These are phyloP conservation scores for Cremastinae sp. DNA, from an alignment of 2,888 invertebrate genomes.

Conservation along the genomic window DNA sequence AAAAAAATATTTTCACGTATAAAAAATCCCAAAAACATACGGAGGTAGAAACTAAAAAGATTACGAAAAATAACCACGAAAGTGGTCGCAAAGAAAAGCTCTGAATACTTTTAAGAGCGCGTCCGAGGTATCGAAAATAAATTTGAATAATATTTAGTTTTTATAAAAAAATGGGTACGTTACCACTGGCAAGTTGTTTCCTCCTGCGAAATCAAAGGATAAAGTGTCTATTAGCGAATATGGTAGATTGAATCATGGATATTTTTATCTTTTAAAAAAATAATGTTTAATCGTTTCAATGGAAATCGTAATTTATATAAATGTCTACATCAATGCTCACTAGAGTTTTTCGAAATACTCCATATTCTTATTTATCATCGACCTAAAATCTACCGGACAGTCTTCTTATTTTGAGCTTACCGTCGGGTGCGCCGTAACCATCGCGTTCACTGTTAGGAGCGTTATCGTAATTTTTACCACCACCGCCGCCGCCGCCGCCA, in stretches of 20 bases:
- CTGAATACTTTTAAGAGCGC: conserved; percentile 50
- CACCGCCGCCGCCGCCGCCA: conserved; percentile 65
- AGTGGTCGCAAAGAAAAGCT: background rate
- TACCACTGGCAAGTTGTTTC: conserved; percentile 80
- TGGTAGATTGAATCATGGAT: background rate
- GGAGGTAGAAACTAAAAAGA: background rate
- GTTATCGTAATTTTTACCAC: conserved; percentile 76
- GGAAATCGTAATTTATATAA: too few species aligned
- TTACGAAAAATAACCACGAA: too few species aligned
- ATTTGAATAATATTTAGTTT: conserved; percentile 47
- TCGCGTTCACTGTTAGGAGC: conserved; percentile 75
- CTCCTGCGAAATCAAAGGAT: conserved; percentile 70
- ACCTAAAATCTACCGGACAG: background rate
- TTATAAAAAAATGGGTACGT: conserved; percentile 73
- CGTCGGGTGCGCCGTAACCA: conserved; percentile 76
- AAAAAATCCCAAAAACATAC: background rate
- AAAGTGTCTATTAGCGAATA: conserved; percentile 31
- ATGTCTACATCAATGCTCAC: too few species aligned
- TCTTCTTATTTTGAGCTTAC: conserved; percentile 66
- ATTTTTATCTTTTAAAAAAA: background rate
- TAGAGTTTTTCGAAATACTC: background rate
- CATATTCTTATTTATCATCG: background rate
- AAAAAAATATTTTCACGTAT: conserved; percentile 1
- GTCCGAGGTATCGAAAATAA: conserved; percentile 38
- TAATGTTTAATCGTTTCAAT: background rate